phyloP scores from a whole-genome alignment of 2,888 invertebrate species.

The Pseudanteris insignis region DNA sequence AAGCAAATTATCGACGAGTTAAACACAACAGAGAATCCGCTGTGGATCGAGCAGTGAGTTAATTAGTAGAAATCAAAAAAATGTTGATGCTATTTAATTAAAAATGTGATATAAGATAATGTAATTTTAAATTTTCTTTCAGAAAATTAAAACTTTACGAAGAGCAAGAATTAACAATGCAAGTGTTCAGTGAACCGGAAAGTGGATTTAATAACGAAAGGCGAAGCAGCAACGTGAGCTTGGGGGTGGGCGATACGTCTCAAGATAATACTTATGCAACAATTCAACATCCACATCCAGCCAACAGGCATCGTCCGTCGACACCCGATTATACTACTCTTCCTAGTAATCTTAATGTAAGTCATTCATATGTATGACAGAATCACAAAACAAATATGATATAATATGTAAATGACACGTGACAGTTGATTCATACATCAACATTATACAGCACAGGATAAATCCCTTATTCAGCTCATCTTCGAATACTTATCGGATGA shows the following conservation, averaged over 20 bases:
- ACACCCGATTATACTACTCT: slow-evolving; percentile 67
- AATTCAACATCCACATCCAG: slow-evolving; percentile 73
- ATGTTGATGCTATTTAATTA: too few relatives aligned
- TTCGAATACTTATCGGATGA: too few relatives aligned
- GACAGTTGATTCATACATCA: too few relatives aligned
- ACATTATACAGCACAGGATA: too few relatives aligned
- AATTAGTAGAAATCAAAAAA: too few relatives aligned
- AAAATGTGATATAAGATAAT: neutral
- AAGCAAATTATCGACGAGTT: slow-evolving; percentile 85
- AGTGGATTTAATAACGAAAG: slow-evolving; percentile 69
- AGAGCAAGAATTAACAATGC: slow-evolving; percentile 93
- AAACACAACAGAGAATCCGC: slow-evolving; percentile 89
- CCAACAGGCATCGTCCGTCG: slow-evolving; percentile 63
- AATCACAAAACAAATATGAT: too few relatives aligned
- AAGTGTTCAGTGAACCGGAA: slow-evolving; percentile 85
- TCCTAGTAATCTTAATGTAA: slow-evolving; percentile 70
- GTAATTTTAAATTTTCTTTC: too few relatives aligned
- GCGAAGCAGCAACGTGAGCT: slow-evolving; percentile 68
- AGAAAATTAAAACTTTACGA: slow-evolving; percentile 88
- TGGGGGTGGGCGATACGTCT: slow-evolving; percentile 63
- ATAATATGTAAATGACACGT: too few relatives aligned
- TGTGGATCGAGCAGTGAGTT: slow-evolving; percentile 89
- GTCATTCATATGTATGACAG: slow-evolving; percentile 45
- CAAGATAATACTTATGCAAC: slow-evolving; percentile 83
- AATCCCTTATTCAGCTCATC: too few relatives aligned